Base-by-base conservation (phyloP, 2,113 vertebrate genomes). In the Natator depressus region DNA sequence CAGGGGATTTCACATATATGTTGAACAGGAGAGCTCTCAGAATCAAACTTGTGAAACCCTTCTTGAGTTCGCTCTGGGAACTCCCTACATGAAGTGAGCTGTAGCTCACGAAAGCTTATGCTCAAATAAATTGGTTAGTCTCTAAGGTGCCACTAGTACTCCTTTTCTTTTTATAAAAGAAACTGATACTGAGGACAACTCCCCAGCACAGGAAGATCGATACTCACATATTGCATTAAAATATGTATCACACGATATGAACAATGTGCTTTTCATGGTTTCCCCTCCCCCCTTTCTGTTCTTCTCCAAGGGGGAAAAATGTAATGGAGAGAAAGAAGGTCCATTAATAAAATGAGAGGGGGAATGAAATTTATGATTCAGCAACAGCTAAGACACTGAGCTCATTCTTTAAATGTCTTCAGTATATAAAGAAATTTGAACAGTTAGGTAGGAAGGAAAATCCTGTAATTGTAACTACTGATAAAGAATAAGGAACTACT, bases 191-290 rank as follows among this genome's bases (percentile, higher is more conserved):
- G 27, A 17, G 24, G 12, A 53, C 50, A 31, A 0, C 4, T 13
- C 0, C 1, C 8, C 1, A 31, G 16, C 14, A 46, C 10, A 91
- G 38, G 49, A 88, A 20, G 8, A 87, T 35, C 10, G 31, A 2
- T 20, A 51, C 20, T 76, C 62, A 11, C 53, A 42, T 29, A 72
- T 24, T 76, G n/a, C 69, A 24, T 76, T 76, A 76, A 76, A 76
- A 12, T n/a, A 69, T n/a, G n/a, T n/a, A 31, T n/a, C 11, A 46
- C 72, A 42, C 12, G 1, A 76, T 76, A 72, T 22, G 4, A 76
- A 22, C 38, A 76, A 46, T 76, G 10, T 46, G 38, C 72, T 42
- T 76, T 24, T 22, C 38, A 24, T 38, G 20, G 12, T 42, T 13
- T 76, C 6, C 11, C 51, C 51, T 12, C 50, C 47, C 47, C 22